These are phyloP conservation scores for Coremacera marginata DNA, from an alignment of 2,888 invertebrate species.

Conservation along the genomic window DNA sequence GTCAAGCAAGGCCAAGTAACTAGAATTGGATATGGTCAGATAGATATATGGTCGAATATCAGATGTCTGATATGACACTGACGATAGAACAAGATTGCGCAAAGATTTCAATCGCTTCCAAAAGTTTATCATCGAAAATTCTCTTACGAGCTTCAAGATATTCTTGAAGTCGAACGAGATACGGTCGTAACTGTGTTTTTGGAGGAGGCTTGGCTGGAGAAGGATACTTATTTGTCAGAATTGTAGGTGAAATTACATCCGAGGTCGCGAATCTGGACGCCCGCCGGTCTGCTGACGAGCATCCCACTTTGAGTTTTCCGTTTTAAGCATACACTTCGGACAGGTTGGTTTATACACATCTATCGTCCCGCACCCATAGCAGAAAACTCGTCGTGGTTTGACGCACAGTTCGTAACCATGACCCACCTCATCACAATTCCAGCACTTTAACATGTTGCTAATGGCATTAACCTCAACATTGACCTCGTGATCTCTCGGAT, in stretches of 20 bases:
- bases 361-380: slow-evolving; percentile 26
- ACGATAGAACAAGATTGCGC: neutral
- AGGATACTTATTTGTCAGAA: no score
- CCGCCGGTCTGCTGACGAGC: neutral
- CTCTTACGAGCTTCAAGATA: neutral
- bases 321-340: slow-evolving; percentile 46
- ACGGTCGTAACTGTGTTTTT: neutral
- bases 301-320: neutral
- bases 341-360: slow-evolving; percentile 49
- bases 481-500: neutral
- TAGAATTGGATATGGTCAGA: neutral
- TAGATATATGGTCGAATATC: neutral
- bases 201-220: neutral
- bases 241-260: neutral
- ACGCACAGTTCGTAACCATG: slow-evolving; percentile 33
- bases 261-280: neutral
- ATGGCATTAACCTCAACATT: neutral
- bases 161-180: neutral
- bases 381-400: slow-evolving; percentile 9
- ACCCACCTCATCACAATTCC: slow-evolving; percentile 30
- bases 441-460: slow-evolving; percentile 1
- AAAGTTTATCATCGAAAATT: neutral
- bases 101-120: neutral
- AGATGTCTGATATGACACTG: neutral
- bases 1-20: slow-evolving; percentile 9